Percentiles rank a stretch among this genome's conserved stretches.
Evolutionary conservation across 2,888 invertebrate genomes (phyloP).

Genomic region (Andrena haemorrhoa): DNA sequence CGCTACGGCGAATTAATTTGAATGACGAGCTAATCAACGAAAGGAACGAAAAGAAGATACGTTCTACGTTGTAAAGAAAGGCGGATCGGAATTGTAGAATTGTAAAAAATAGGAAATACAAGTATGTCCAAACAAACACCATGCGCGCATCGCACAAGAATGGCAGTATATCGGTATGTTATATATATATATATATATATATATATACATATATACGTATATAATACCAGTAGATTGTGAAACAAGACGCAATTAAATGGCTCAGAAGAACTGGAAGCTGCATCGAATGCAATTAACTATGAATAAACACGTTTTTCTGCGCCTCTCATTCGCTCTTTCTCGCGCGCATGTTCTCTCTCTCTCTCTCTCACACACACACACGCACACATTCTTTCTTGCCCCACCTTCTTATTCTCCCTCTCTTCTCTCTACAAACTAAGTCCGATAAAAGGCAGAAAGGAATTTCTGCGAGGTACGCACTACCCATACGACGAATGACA

Average conservation of each 20-base stretch:
- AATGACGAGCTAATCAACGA: neutral
- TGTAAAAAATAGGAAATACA: slow-evolving; percentile 52
- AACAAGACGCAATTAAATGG: slow-evolving; percentile 59
- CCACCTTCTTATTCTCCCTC: slow-evolving; percentile 1
- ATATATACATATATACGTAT: slow-evolving; percentile 1
- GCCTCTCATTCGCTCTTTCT: slow-evolving; percentile 14
- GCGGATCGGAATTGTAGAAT: slow-evolving; percentile 38
- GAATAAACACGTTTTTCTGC: slow-evolving; percentile 34
- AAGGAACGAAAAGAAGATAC: neutral
- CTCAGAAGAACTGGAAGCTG: slow-evolving; percentile 58
- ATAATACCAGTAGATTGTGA: slow-evolving; percentile 58
- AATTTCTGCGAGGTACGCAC: slow-evolving; percentile 56
- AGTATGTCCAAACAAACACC: slow-evolving; percentile 68
- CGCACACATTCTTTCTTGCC: slow-evolving; percentile 1
- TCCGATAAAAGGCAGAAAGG: slow-evolving; percentile 49
- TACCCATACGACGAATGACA: slow-evolving; percentile 50
- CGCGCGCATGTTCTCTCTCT: slow-evolving; percentile 3
- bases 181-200: neutral
- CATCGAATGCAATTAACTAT: slow-evolving; percentile 56
- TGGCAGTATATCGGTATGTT: slow-evolving; percentile 74
- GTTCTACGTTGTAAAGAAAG: slow-evolving; percentile 7
- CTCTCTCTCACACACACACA: neutral
- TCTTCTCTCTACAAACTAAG: slow-evolving; percentile 38
- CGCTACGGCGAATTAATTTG: neutral
- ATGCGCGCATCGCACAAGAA: slow-evolving; percentile 62